These are phyloP conservation scores for Drosophila paramelanica DNA, from an alignment of 2,888 invertebrate genomes.

Conservation along the genomic window DNA sequence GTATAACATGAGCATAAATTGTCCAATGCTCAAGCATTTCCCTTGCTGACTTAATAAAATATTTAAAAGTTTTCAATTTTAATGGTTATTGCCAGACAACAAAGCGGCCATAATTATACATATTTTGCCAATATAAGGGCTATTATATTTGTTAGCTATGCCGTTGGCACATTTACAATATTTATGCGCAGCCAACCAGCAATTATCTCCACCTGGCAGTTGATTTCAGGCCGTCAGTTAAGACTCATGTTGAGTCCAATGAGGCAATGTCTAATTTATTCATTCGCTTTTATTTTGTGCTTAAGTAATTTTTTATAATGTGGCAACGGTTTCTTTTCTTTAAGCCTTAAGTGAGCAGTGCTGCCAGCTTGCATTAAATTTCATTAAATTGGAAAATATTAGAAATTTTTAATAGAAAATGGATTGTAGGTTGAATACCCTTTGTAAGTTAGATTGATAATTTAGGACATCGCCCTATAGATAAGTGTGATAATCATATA, in stretches of 20 bases:
- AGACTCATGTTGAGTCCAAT: not conserved
- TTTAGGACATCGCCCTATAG: too few species aligned
- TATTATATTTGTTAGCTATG: conserved; percentile 16
- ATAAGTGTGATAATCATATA: too few species aligned
- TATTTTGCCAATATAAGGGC: conserved; percentile 10
- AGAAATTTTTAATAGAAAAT: too few species aligned
- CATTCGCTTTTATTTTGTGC: not conserved
- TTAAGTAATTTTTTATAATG: not conserved
- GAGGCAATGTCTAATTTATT: not conserved
- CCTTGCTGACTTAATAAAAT: not conserved
- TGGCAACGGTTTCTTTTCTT: not conserved
- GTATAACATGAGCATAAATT: not conserved
- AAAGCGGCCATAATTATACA: conserved; percentile 9
- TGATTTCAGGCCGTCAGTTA: not conserved
- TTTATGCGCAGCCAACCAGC: conserved; percentile 16
- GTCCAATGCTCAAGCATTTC: not conserved
- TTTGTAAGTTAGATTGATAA: too few species aligned
- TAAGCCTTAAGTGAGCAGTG: not conserved
- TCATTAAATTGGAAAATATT: too few species aligned
- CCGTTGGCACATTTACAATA: conserved; percentile 18
- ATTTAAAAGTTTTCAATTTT: conserved; percentile 7
- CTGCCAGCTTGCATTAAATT: not conserved
- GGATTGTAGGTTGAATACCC: too few species aligned
- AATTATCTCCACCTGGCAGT: conserved; percentile 19
- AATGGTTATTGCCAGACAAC: not conserved